phyloP scores from a whole-genome alignment of 2,797 vertebrate species.

The Macroramphosus scolopax region DNA sequence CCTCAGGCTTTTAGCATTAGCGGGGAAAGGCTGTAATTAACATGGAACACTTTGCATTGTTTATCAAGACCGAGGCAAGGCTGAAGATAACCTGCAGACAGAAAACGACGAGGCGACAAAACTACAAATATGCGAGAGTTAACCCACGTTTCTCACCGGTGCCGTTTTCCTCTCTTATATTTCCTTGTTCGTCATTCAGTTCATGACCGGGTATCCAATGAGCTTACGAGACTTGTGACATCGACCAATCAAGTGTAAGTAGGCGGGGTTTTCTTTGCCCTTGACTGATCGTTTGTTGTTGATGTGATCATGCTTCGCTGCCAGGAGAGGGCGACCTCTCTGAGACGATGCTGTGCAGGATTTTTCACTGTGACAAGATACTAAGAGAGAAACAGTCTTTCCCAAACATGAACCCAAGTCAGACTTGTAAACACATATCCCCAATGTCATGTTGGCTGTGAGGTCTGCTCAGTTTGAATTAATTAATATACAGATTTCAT shows the following conservation, averaged over 20 bases:
- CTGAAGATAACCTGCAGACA: neutral
- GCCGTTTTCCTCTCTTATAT: neutral
- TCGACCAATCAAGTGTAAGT: slow-evolving; percentile 50
- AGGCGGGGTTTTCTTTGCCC: slow-evolving; percentile 53
- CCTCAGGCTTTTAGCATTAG: neutral
- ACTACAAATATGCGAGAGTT: slow-evolving; percentile 14
- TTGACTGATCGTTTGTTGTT: slow-evolving; percentile 42
- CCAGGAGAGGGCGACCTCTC: slow-evolving; percentile 45
- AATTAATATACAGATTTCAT: slow-evolving; percentile 15
- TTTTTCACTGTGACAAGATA: neutral
- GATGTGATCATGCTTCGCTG: slow-evolving; percentile 18
- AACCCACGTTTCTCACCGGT: slow-evolving; percentile 67
- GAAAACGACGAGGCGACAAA: neutral
- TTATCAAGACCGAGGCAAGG: fast-evolving
- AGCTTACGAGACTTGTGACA: neutral
- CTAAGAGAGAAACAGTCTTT: too few relatives aligned
- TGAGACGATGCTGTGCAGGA: neutral
- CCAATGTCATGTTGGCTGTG: too few relatives aligned
- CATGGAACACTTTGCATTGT: neutral
- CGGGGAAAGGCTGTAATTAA: neutral
- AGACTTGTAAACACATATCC: too few relatives aligned
- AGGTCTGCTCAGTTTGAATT: neutral
- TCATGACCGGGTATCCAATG: slow-evolving; percentile 46
- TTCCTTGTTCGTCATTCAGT: slow-evolving; percentile 49
- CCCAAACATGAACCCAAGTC: too few relatives aligned